Base-by-base conservation (phyloP, 2,797 vertebrate genomes). In the Sardinella longiceps region DNA sequence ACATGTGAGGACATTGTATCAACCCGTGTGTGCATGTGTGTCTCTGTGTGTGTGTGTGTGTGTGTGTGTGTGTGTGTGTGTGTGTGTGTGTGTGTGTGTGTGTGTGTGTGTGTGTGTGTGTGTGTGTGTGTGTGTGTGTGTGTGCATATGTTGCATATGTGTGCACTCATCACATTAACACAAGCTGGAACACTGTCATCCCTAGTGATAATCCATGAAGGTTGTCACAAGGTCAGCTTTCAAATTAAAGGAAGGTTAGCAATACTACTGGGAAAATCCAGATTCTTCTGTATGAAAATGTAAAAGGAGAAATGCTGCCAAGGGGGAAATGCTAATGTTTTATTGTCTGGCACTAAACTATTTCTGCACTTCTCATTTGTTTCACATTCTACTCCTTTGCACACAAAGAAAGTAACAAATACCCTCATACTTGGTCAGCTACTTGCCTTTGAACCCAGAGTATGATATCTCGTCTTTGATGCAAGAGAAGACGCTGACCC, bases 31-130 rank as follows among this genome's bases (percentile, higher is more conserved):
- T 56, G 15, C 23, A 20, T 25, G 39, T 66, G 60, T 84, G 83
- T 84, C 70, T 58, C 70, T 80, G 74, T 58, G 48, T 80, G 15
- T 82, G 80, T 83, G 60, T 77, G 23, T 20, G 30, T 46, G 56
- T 28, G 46, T 82, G 43, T 81, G 30, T 56, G 81, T 81, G 46
- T 56, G 81, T 82, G 50, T 50, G 46, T 50, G 14, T n/a, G 58
- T 63, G 58, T 63, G 58, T 63, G 58, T 74, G 30, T 74, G 33
- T 33, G 2, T 74, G 66, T 74, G 66, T 63, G 66, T 33, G 28
- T 63, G 58, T 63, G 58, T 63, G 58, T 63, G 56, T n/a, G 56
- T 60, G 56, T n/a, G 20, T 63, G 56, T 60, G 56, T 63, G 58
- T 63, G 58, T 25, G n/a, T 66, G 63, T 33, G 28, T 33, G 63